phyloP scores from a whole-genome alignment of 2,888 invertebrate genomes.

The Drosophila demipolita region DNA sequence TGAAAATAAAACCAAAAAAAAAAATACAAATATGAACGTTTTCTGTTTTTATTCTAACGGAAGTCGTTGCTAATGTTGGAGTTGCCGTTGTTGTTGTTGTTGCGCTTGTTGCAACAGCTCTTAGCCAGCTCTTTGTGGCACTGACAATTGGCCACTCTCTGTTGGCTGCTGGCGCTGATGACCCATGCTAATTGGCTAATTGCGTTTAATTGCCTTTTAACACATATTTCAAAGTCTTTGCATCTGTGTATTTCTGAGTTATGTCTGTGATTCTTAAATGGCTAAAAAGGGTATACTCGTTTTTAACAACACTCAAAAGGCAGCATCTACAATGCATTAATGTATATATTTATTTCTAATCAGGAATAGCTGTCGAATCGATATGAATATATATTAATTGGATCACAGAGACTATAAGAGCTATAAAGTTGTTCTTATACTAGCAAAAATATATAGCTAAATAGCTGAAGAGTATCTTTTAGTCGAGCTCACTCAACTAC shows the following conservation, averaged over 20 bases:
- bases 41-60: constrained; percentile 62
- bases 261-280: background rate
- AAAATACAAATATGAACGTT: constrained; percentile 42
- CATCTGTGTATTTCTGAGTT: background rate
- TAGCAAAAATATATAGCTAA: background rate
- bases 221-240: constrained; percentile 42
- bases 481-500: background rate
- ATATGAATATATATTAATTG: background rate
- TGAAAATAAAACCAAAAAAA: constrained; percentile 18
- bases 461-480: background rate
- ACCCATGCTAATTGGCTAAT: constrained; percentile 80
- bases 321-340: fast-evolving
- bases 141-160: constrained; percentile 23
- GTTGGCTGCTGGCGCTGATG: constrained; percentile 57
- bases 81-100: constrained; percentile 16
- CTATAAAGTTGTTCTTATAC: background rate
- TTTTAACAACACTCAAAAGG: background rate
- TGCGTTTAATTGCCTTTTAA: constrained; percentile 77
- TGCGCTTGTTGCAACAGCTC: constrained; percentile 41
- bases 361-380: background rate
- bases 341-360: background rate
- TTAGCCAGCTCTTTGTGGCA: constrained; percentile 44
- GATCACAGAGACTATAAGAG: background rate
- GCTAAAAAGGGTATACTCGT: background rate
- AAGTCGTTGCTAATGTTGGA: constrained; percentile 55